Percentiles rank a stretch among this genome's conserved stretches.
Evolutionary conservation across 2,113 vertebrate genomes (phyloP).

Genomic region (Crotalus tigris): DNA sequence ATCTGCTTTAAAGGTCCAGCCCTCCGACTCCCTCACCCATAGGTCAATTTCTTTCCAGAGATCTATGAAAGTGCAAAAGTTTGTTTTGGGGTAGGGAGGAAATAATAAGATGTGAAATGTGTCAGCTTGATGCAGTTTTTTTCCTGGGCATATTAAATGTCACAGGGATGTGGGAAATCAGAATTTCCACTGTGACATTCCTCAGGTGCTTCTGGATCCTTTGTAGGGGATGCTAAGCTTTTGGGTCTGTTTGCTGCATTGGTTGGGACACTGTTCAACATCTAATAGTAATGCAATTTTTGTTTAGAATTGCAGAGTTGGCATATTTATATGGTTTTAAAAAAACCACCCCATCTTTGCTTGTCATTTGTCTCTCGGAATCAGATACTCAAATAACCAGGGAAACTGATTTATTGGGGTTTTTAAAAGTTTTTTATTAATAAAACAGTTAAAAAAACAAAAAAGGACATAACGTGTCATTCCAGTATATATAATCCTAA

Average conservation of each 20-base stretch:
- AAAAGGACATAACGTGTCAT: no score
- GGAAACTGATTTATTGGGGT: neutral
- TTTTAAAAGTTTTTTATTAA: no score
- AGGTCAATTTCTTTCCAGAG: neutral
- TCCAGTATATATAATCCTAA: no score
- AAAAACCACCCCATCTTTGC: neutral
- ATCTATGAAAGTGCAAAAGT: neutral
- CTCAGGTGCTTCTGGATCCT: neutral
- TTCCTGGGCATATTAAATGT: neutral
- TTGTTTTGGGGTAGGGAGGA: neutral
- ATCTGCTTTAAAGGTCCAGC: neutral
- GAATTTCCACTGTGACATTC: conserved; percentile 25
- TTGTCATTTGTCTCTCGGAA: neutral
- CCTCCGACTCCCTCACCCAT: neutral
- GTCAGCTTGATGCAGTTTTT: neutral
- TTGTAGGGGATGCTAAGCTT: neutral
- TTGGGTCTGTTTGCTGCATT: neutral
- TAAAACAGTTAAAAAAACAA: no score
- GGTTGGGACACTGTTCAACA: no score
- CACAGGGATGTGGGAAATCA: neutral
- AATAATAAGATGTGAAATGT: conserved; percentile 12
- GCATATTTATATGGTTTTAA: neutral
- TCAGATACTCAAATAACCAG: neutral
- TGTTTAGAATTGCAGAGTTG: neutral
- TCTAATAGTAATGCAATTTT: neutral